Conservation (phyloP, 2,113 vertebrate genomes). For the Dasyornis broadbenti region DNA sequence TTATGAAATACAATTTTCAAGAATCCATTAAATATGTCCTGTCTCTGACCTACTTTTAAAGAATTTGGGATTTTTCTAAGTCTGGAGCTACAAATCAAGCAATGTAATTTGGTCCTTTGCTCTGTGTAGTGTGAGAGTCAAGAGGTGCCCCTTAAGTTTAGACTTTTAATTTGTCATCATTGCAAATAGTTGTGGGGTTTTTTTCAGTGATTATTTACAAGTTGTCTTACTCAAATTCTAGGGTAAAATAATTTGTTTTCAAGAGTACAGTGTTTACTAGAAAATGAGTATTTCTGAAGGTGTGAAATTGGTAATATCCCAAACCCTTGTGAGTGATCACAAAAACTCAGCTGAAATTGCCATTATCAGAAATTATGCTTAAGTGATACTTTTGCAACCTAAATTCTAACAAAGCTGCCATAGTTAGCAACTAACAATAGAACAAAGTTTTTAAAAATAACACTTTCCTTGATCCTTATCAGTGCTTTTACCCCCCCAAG, state of each 20-base stretch:
- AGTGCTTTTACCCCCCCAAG: not conserved
- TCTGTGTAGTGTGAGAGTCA: not conserved
- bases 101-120: not conserved
- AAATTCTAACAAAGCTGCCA: not conserved
- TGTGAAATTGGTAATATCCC: not conserved
- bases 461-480: slow-evolving; percentile 1
- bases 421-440: not conserved
- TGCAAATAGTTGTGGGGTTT: not conserved
- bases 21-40: not conserved
- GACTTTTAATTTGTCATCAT: not conserved
- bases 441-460: slow-evolving; percentile 15
- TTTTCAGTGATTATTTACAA: not conserved
- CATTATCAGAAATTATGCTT: not conserved
- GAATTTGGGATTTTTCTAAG: not conserved
- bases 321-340: not conserved
- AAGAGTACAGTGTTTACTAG: not conserved
- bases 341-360: not conserved
- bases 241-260: not conserved
- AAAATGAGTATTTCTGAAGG: not conserved
- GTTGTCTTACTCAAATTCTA: not conserved
- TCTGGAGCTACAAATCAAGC: not conserved
- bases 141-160: not conserved
- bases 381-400: not conserved
- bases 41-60: not conserved
- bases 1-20: not conserved